Conservation (phyloP, 2,797 vertebrate species). For the Tiaroga cobitis region DNA sequence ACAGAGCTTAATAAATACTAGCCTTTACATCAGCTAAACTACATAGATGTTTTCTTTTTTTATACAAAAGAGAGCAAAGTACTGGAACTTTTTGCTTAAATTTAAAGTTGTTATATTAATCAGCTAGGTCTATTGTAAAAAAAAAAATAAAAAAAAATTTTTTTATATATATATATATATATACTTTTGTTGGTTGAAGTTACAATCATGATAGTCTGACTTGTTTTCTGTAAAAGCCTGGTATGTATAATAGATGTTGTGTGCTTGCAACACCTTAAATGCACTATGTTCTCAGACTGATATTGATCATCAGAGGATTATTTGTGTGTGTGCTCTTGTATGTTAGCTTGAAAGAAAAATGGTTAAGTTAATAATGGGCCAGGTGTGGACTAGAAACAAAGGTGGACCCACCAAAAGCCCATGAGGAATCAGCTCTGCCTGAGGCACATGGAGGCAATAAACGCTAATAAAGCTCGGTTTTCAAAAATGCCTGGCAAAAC, state of each 20-base stretch:
- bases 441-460: constrained; percentile 25
- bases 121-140: neutral
- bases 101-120: neutral
- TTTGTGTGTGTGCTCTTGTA: constrained; percentile 11
- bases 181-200: neutral
- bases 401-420: constrained; percentile 24
- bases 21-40: neutral
- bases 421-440: constrained; percentile 8
- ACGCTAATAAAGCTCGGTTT: constrained; percentile 17
- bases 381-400: constrained; percentile 21
- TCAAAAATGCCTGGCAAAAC: neutral
- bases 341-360: neutral
- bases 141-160: too few species aligned
- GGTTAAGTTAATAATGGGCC: constrained; percentile 28
- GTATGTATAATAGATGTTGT: neutral
- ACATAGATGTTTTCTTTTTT: neutral
- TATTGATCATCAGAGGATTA: neutral
- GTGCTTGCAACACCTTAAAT: neutral
- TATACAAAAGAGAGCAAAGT: neutral
- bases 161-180: too few species aligned
- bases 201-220: neutral
- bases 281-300: neutral
- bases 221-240: neutral
- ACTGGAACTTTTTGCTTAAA: neutral
- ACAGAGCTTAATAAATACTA: neutral